Evolutionary conservation across 2,888 invertebrate species (phyloP).

Genomic region (Xiphydria camelus): DNA sequence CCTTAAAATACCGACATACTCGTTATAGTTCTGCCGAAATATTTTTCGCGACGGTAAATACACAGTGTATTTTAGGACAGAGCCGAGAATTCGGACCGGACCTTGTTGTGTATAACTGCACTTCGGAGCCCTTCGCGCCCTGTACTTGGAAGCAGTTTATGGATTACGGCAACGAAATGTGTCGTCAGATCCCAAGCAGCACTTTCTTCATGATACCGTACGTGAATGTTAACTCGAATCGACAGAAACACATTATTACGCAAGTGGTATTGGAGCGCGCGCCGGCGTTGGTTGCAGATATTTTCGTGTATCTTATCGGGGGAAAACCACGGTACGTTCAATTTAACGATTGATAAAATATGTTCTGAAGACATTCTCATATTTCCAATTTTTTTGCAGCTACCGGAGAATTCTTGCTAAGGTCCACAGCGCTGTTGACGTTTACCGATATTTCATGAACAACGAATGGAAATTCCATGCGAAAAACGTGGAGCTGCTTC

Average conservation of each 20-base stretch:
- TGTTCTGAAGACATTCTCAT: neutral
- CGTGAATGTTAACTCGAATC: neutral
- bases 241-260: neutral
- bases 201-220: neutral
- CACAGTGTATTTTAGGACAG: too few relatives aligned
- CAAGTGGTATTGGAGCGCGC: slow-evolving; percentile 56
- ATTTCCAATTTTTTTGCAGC: slow-evolving; percentile 49
- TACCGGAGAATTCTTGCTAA: slow-evolving; percentile 61
- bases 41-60: too few relatives aligned
- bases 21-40: too few relatives aligned
- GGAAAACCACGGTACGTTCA: slow-evolving; percentile 47
- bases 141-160: slow-evolving; percentile 53
- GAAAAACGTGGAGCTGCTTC: slow-evolving; percentile 51
- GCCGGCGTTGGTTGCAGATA: slow-evolving; percentile 60
- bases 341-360: too few relatives aligned
- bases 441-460: slow-evolving; percentile 62
- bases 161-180: neutral
- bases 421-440: slow-evolving; percentile 58
- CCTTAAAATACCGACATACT: slow-evolving; percentile 68
- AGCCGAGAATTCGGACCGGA: too few relatives aligned
- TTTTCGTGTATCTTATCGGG: slow-evolving; percentile 55
- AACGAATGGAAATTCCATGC: slow-evolving; percentile 60
- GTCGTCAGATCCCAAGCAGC: too few relatives aligned
- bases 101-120: too few relatives aligned
- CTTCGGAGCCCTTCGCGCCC: slow-evolving; percentile 82